Conservation (phyloP, 2,113 vertebrate species). For the Notothenia coriiceps region DNA sequence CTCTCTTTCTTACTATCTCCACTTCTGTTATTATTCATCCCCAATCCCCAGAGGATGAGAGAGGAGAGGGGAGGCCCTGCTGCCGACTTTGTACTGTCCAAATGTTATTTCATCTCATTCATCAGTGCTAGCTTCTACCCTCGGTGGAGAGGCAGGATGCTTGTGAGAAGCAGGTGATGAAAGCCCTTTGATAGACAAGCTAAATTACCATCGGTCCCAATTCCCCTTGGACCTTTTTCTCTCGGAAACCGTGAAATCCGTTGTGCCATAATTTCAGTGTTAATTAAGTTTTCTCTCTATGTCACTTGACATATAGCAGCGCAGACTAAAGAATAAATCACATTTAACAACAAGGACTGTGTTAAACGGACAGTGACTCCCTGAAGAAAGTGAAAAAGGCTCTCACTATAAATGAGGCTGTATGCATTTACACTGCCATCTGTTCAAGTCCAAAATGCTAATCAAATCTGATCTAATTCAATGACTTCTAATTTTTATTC, state of each 20-base stretch:
- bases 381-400: not conserved
- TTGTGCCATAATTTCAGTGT: conserved; percentile 6
- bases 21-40: conserved; percentile 27
- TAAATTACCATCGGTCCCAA: conserved; percentile 34
- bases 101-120: conserved; percentile 68
- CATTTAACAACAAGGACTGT: not conserved
- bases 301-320: conserved; percentile 9
- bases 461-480: not conserved
- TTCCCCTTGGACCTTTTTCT: conserved; percentile 5
- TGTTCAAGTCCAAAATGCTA: not conserved
- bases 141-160: conserved; percentile 36
- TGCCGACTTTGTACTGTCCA: conserved; percentile 48
- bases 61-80: not conserved
- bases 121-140: conserved; percentile 49
- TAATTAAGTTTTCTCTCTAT: conserved; percentile 20
- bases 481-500: not conserved
- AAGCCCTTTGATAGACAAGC: conserved; percentile 54
- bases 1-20: conserved; percentile 11
- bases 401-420: not conserved
- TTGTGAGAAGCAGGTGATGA: conserved; percentile 34
- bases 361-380: not conserved
- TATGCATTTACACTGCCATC: not conserved
- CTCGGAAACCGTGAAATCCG: conserved; percentile 8
- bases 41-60: conserved; percentile 19
- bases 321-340: not conserved